Evolutionary conservation across 1,140 invertebrate species (phyloP), one percentile per base, ranked within the genome.

Genomic region (Samia ricini): DNA sequence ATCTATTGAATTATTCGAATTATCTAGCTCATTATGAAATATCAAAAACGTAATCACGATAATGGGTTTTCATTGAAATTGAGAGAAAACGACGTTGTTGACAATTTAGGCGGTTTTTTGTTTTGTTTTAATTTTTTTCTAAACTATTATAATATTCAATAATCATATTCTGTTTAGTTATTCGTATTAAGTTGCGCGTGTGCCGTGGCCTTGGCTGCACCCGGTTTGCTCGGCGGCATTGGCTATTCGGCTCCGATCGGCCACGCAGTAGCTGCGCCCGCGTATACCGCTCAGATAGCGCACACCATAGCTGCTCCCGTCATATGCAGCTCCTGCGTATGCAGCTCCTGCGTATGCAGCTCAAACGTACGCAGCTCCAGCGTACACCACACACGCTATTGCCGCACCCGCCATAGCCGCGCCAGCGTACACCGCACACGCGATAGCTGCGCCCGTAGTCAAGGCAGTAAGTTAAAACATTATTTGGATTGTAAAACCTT

Each of bases 131-230:
- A n/a, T n/a, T n/a, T n/a, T n/a, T n/a, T n/a, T n/a, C n/a, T n/a
- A n/a, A n/a, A n/a, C n/a, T n/a, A n/a, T n/a, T n/a, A n/a, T n/a
- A 18, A 15, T 42, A 1, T 50, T 5, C 0, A 24, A 50, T 50
- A 23, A 12, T 12, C n/a, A 8, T 49, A 50, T 19, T 58, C 50
- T 58, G 49, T 19, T 4, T 67, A 89, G 87, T 75, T 88, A 70
- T 80, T 88, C 36, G 72, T 87, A 49, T 73, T 87, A 64, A 82
- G 83, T 65, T 87, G 84, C 78, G 83, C 76, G 81, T 85, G 78
- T 65, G 84, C 75, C 26, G 70, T 72, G 68, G 85, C 75, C 71
- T 58, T 68, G 62, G 86, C 83, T 50, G 77, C 77, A 63, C 84
- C 86, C 6, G 84, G 82, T 12, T 56, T 82, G 42, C 64, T 75